A percentile compares a stretch with the other conserved stretches of the same genome.
These are phyloP conservation scores for Pentamera pediparva DNA, from an alignment of 53 echinoderm and acorn worm species.

Conservation along the genomic window DNA sequence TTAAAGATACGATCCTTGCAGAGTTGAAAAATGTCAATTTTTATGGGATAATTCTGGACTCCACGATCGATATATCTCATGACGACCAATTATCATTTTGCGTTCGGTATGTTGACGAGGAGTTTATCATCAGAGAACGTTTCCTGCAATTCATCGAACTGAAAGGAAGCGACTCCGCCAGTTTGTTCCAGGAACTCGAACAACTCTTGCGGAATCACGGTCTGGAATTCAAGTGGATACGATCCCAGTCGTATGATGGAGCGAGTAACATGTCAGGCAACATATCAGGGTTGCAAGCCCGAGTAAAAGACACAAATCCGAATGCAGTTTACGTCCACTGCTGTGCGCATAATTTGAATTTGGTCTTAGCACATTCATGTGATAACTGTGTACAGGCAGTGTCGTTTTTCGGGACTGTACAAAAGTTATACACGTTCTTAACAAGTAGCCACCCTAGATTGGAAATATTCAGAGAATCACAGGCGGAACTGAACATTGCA, in stretches of 20 bases:
- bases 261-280: slow-evolving; percentile 28
- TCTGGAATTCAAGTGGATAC: slow-evolving; percentile 12
- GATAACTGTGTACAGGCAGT: background rate
- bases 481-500: background rate
- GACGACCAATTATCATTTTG: slow-evolving; percentile 23
- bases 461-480: background rate
- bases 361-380: too few relatives aligned
- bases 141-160: too few relatives aligned
- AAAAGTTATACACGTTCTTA: slow-evolving; percentile 28
- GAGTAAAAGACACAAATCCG: background rate
- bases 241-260: slow-evolving; percentile 29
- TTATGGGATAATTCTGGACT: slow-evolving; percentile 30
- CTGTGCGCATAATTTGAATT: background rate
- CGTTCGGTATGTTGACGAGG: slow-evolving; percentile 21
- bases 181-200: slow-evolving; percentile 15
- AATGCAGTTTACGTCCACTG: too few relatives aligned
- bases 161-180: slow-evolving; percentile 18
- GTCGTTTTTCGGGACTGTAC: slow-evolving; percentile 15
- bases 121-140: slow-evolving; percentile 21
- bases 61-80: slow-evolving; percentile 34
- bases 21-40: slow-evolving; percentile 5
- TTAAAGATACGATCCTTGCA: background rate
- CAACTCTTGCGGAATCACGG: slow-evolving; percentile 1
- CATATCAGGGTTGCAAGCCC: background rate
- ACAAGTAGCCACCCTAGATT: background rate